Evolutionary conservation across 1,140 invertebrate species (phyloP), one percentile per base, ranked within the genome.

Genomic region (Drosophila suzukii): DNA sequence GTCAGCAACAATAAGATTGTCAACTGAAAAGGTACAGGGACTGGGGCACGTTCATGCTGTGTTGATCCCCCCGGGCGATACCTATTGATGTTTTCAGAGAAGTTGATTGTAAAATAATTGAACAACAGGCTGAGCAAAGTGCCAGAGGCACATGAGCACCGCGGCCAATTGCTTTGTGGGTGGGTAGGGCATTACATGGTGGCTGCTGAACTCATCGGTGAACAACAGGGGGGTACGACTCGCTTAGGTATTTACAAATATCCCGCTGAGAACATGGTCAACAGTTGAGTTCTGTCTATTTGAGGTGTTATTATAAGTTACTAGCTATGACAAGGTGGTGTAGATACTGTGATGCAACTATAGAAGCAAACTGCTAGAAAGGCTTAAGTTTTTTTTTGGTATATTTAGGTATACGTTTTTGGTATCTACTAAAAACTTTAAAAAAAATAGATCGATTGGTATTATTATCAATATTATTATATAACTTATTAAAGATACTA

Each of bases 101-200:
- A 77, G 53, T 77, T 62, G 75, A 77, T 77, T 77, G 75, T 70
- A 62, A 77, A 77, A 77, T 77, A 77, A 70, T 77, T 77, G 73
- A 76, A 70, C 63, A 77, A 41, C 62, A 53, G 49, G 30, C 54
- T 53, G 49, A 44, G 36, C 46, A 62, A 51, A 67, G 56, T n/a
- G 54, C 24, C 38, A 15, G 24, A 2, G 36, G 41, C 60, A 54
- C 36, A 58, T 20, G 50, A 17, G 41, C 38, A 8, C 47, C 47
- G 4, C 0, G 6, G 12, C 50, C 46, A 30, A 61, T 43, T 53
- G 15, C 15, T 38, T 34, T 34, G n/a, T 3, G 47, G 30, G 24
- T 1, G 2, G 10, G 17, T 38, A 20, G 20, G 61, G 17, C 27
- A 3, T n/a, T 20, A 38, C 24, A 50, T 15, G 61, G 15, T 24